Evolutionary conservation across 2,888 invertebrate species (phyloP).

Genomic region (Pseudococcus longispinus): DNA sequence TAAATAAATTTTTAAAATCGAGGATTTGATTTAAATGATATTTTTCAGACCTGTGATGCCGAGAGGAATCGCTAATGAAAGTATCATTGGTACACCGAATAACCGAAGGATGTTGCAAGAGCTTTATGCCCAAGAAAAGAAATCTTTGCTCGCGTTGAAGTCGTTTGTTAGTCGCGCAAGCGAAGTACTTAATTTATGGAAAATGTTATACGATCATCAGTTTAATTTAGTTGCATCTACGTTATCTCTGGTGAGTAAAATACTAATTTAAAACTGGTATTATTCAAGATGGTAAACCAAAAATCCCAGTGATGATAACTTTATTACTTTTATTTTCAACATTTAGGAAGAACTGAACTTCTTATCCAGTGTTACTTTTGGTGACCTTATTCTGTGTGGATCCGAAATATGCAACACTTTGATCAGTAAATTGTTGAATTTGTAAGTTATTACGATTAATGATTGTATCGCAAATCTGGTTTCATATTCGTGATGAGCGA

Average conservation of each 20-base stretch:
- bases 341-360: slow-evolving; percentile 68
- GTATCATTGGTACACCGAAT: slow-evolving; percentile 40
- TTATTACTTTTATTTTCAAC: background rate
- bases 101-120: slow-evolving; percentile 59
- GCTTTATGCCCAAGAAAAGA: slow-evolving; percentile 70
- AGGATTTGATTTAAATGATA: background rate
- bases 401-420: slow-evolving; percentile 78
- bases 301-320: too few relatives aligned
- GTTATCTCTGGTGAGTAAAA: slow-evolving; percentile 62
- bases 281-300: too few relatives aligned
- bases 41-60: slow-evolving; percentile 30
- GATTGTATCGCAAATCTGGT: too few relatives aligned
- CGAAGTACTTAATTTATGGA: slow-evolving; percentile 93
- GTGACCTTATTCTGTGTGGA: slow-evolving; percentile 79
- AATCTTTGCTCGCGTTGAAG: slow-evolving; percentile 79
- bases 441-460: slow-evolving; percentile 62
- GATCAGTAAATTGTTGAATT: slow-evolving; percentile 84
- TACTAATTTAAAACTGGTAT: background rate
- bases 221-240: slow-evolving; percentile 80
- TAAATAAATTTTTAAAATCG: background rate
- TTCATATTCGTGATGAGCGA: too few relatives aligned
- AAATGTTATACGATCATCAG: slow-evolving; percentile 89
- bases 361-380: slow-evolving; percentile 69
- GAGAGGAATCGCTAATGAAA: slow-evolving; percentile 33
- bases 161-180: slow-evolving; percentile 78